These are phyloP conservation scores for Delphinapterus leucas DNA, from an alignment of 2,113 vertebrate genomes.

Conservation along the genomic window DNA sequence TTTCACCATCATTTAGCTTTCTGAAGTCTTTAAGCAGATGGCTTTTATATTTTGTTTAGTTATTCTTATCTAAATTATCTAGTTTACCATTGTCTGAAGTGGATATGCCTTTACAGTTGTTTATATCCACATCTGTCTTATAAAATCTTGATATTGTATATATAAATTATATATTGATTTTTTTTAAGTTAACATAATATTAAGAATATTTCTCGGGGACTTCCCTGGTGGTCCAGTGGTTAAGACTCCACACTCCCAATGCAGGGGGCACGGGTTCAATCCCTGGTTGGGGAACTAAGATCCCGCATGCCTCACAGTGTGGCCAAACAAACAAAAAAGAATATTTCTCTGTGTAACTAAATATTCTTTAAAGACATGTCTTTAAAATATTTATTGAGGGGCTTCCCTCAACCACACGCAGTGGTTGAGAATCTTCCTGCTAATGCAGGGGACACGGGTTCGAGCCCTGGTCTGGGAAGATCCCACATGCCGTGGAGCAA, in stretches of 20 bases:
- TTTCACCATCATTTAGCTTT: constrained; percentile 35
- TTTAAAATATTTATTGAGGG: background rate
- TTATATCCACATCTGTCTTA: constrained; percentile 9
- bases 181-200: background rate
- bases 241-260: too few species aligned
- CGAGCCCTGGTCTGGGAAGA: too few species aligned
- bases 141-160: constrained; percentile 1
- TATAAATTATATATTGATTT: background rate
- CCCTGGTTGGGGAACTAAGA: too few species aligned
- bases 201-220: background rate
- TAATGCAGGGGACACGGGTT: too few species aligned
- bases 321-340: too few species aligned
- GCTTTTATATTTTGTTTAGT: background rate
- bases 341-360: background rate
- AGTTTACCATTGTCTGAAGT: background rate
- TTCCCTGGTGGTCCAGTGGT: too few species aligned
- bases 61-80: constrained; percentile 15
- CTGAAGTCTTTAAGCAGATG: background rate
- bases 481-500: too few species aligned
- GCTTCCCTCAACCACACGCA: too few species aligned
- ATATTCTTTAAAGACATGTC: background rate
- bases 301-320: too few species aligned
- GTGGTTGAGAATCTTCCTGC: too few species aligned
- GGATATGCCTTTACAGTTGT: background rate
- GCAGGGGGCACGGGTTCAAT: too few species aligned